Conservation (phyloP, 2,797 vertebrate species). For the Ciconia nigra region DNA sequence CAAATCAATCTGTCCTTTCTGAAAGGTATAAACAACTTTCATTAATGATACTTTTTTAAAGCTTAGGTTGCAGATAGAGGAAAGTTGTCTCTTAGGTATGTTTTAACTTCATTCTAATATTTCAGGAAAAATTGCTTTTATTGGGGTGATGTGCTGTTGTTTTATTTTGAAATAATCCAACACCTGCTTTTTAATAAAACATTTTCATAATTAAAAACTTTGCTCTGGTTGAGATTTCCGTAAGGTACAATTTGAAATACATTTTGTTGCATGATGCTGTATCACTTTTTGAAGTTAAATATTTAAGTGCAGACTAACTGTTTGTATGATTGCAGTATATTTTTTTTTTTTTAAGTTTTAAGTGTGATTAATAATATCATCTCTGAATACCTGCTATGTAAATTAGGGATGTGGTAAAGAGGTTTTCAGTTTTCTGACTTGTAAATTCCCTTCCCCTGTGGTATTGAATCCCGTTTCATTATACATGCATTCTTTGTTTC, state of each 20-base stretch:
- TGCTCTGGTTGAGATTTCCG: not conserved
- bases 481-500: not conserved
- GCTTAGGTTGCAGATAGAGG: not conserved
- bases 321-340: not conserved
- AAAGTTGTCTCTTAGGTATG: not conserved
- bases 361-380: not conserved
- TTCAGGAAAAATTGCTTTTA: not conserved
- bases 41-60: not conserved
- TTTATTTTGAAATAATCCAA: not conserved
- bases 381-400: not conserved
- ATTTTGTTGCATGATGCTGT: not conserved
- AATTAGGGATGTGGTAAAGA: not conserved
- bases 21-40: not conserved
- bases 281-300: not conserved
- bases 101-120: not conserved
- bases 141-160: not conserved
- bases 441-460: not conserved
- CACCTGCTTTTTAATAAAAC: not conserved
- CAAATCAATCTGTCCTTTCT: constrained; percentile 38
- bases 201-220: not conserved
- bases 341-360: not conserved
- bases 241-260: not conserved
- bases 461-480: not conserved
- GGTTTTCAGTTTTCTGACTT: not conserved
- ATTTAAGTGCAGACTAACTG: not conserved